These are phyloP conservation scores for Microtus oregoni DNA, from an alignment of 2,113 vertebrate species.

Conservation along the genomic window DNA sequence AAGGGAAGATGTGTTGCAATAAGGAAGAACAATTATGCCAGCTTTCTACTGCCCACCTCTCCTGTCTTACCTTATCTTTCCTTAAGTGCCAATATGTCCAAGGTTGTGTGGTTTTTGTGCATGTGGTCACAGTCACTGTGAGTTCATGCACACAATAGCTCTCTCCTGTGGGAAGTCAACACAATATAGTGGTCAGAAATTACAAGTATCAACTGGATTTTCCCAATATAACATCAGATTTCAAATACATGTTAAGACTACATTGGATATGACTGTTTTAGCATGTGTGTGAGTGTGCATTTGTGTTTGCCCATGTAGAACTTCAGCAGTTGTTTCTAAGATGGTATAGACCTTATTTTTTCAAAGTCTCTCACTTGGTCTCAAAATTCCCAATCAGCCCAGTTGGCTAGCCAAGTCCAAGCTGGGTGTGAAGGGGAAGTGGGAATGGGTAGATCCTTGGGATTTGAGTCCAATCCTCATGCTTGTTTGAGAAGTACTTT, in stretches of 20 bases:
- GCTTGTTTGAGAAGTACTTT: not conserved
- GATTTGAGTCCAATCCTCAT: not conserved
- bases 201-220: not conserved
- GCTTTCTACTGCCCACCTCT: not conserved
- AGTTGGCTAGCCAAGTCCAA: too few species aligned
- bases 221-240: not conserved
- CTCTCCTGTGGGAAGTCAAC: not conserved
- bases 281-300: not conserved
- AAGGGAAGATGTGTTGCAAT: not conserved
- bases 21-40: not conserved
- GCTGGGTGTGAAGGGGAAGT: too few species aligned
- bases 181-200: slow-evolving; percentile 27
- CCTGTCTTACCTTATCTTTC: not conserved
- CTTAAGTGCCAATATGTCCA: not conserved
- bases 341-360: not conserved
- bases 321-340: not conserved
- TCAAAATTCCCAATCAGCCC: not conserved
- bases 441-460: too few species aligned
- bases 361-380: not conserved
- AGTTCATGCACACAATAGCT: too few species aligned
- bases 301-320: not conserved
- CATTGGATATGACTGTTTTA: not conserved
- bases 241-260: not conserved
- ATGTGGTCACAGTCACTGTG: not conserved
- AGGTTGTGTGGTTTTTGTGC: too few species aligned